Conservation (phyloP, 2,888 invertebrate species). For the Epistrophe grossulariae region DNA sequence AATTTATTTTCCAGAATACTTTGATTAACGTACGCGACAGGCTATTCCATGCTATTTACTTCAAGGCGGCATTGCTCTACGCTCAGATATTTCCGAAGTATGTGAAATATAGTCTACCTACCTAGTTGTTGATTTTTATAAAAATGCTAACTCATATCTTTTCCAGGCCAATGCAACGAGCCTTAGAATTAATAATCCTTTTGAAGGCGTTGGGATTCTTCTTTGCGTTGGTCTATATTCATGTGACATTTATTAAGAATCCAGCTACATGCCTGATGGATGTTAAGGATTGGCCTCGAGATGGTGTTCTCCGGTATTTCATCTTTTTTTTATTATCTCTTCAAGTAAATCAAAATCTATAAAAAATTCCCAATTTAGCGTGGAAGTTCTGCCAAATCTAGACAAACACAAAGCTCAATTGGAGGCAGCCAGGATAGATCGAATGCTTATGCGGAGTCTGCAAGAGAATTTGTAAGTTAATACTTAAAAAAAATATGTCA, state of each 20-base stretch:
- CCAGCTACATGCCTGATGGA: conserved; percentile 97
- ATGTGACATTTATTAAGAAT: conserved; percentile 95
- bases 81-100: conserved; percentile 94
- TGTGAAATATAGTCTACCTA: conserved; percentile 91
- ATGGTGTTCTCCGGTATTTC: conserved; percentile 90
- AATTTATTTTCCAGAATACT: conserved; percentile 86
- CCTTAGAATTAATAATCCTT: conserved; percentile 81
- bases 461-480: conserved; percentile 78
- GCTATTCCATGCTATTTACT: conserved; percentile 97
- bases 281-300: conserved; percentile 96
- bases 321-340: not conserved
- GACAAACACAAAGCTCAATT: conserved; percentile 79
- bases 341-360: not conserved
- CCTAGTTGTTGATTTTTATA: conserved; percentile 86
- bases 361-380: conserved; percentile 76
- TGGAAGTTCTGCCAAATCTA: conserved; percentile 82
- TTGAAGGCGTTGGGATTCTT: conserved; percentile 92
- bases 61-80: conserved; percentile 95
- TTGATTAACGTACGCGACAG: conserved; percentile 94
- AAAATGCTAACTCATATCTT: conserved; percentile 21
- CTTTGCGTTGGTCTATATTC: conserved; percentile 96
- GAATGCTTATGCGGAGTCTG: conserved; percentile 63
- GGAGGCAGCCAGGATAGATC: conserved; percentile 78
- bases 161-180: conserved; percentile 80
- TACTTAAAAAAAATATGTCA: not conserved